These are phyloP conservation scores for Xyrichtys novacula DNA, from an alignment of 2,797 vertebrate genomes.

Conservation along the genomic window DNA sequence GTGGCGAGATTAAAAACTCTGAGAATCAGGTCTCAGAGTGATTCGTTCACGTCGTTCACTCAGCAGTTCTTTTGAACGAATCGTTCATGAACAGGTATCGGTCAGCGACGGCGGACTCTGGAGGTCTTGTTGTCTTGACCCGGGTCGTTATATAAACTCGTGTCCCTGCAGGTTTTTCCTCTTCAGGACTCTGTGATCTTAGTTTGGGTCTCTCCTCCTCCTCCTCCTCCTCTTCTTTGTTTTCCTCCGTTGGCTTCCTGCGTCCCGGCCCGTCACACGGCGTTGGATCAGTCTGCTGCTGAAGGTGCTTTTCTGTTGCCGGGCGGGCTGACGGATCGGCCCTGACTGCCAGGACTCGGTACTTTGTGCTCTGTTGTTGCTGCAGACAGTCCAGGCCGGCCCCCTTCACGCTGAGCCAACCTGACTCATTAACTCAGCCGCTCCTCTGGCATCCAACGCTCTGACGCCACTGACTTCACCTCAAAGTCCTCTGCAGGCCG, in stretches of 20 bases:
- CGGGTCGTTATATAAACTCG: conserved; percentile 2
- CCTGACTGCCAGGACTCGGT: conserved; percentile 57
- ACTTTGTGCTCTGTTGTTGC: conserved; percentile 54
- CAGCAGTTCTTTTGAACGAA: too few species aligned
- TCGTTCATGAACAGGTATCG: too few species aligned
- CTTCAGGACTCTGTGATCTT: background rate
- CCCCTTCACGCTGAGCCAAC: conserved; percentile 48
- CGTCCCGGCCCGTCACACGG: conserved; percentile 41
- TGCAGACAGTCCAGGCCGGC: conserved; percentile 40
- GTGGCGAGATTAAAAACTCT: too few species aligned
- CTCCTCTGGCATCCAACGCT: conserved; percentile 41
- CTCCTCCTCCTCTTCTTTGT: conserved; percentile 18
- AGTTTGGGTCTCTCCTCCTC: conserved; percentile 1
- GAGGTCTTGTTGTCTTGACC: background rate
- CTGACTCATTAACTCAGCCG: conserved; percentile 56
- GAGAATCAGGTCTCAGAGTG: too few species aligned
- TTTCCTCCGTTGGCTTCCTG: conserved; percentile 39
- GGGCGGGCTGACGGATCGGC: conserved; percentile 54
- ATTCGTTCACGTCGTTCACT: too few species aligned
- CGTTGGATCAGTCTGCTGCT: conserved; percentile 61
- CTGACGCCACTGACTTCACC: conserved; percentile 34
- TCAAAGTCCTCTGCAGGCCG: conserved; percentile 25
- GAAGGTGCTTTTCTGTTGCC: conserved; percentile 65
- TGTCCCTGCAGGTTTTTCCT: background rate
- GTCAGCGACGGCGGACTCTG: too few species aligned